Base-by-base conservation (phyloP, 2,888 invertebrate genomes). In the Sarcophaga rosellei region DNA sequence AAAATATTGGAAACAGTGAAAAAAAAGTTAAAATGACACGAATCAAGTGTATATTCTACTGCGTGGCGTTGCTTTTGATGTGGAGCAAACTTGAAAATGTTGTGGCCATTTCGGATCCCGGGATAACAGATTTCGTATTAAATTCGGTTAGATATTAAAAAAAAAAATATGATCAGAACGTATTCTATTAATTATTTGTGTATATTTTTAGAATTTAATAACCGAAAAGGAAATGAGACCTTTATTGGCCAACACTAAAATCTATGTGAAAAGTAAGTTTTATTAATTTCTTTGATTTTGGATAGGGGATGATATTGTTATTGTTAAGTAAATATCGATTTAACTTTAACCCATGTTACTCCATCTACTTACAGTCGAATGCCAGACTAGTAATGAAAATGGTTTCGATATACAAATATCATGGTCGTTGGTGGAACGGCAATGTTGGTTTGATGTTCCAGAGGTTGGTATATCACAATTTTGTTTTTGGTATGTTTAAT, bases 171-270 rank as follows among this genome's bases (percentile, higher is more conserved):
- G 35, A 10, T 35, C 10, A 35, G 35, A 35, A 35, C 35, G 2
- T 35, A 35, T 35, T 35, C 35, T 2, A 35, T 35, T 35, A 35
- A 35, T 8, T 35, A 35, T 35, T 35, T 35, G 10, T 35, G 6
- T 44, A 12, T 70, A 62, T 62, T 76, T 57, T 47, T 80, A 92
- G 92, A 88, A 87, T 74, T 88, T 88, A 3, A 90, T 90, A 81
- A 89, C 89, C 4, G 90, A 89, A 44, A 84, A 89, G 47, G 91
- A 92, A 73, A 90, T 91, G 87, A 95, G 97, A 94, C 95, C 95
- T 77, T 93, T 97, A 89, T 96, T 95, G 93, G 95, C 95, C 91
- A 95, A 95, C 87, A 95, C 97, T 1, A 95, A 95, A 92, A 94
- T 97, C 81, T 95, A 94, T 91, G 94, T 97, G 76, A 94, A 94